Evolutionary conservation across 2,113 vertebrate species (phyloP).

Genomic region (Triplophysa tibetana): DNA sequence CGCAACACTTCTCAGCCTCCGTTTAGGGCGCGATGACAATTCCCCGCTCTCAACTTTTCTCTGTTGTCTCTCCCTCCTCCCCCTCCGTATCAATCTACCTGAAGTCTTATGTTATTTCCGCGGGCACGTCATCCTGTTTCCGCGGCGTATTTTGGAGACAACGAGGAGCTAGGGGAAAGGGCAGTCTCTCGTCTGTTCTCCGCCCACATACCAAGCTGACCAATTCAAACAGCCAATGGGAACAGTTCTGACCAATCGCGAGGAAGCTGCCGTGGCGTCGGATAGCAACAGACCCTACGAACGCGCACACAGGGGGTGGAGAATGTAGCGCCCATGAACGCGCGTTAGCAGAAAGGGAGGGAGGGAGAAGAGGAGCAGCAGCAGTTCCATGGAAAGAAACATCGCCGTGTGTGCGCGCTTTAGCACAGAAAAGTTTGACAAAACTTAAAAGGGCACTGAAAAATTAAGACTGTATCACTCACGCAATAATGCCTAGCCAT

Average conservation of each 20-base stretch:
- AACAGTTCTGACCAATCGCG: slow-evolving; percentile 66
- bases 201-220: slow-evolving; percentile 64
- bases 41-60: slow-evolving; percentile 10
- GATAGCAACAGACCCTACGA: slow-evolving; percentile 79
- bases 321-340: slow-evolving; percentile 38
- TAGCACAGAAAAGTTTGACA: slow-evolving; percentile 66
- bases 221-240: slow-evolving; percentile 62
- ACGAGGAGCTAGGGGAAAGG: slow-evolving; percentile 62
- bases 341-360: slow-evolving; percentile 39
- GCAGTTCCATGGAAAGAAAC: slow-evolving; percentile 1
- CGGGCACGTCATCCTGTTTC: slow-evolving; percentile 71
- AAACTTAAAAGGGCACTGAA: slow-evolving; percentile 52
- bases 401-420: slow-evolving; percentile 55
- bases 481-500: neutral
- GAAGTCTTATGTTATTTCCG: slow-evolving; percentile 76
- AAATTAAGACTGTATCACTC: neutral
- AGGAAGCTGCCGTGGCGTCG: slow-evolving; percentile 73
- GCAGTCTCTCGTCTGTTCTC: slow-evolving; percentile 55
- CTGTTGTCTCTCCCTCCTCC: slow-evolving; percentile 10
- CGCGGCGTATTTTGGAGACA: slow-evolving; percentile 63
- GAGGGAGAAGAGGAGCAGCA: slow-evolving; percentile 35
- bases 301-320: slow-evolving; percentile 59
- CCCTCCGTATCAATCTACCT: slow-evolving; percentile 63
- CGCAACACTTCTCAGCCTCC: slow-evolving; percentile 2
- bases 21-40: neutral